Base-by-base conservation (phyloP, 1,140 invertebrate species). In the Lysiphlebus fabarum region DNA sequence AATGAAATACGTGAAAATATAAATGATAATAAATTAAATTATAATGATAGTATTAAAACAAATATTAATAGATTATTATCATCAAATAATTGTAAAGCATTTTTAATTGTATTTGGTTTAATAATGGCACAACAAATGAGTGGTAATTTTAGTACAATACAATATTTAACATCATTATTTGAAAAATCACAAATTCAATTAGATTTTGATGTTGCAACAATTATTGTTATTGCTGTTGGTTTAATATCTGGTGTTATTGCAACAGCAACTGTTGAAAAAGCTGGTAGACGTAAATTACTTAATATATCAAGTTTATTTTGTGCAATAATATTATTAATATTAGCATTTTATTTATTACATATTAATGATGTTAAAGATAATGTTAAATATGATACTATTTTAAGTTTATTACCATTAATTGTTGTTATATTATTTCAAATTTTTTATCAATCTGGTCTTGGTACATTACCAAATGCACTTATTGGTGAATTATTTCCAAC, bases 401-500 rank as follows among this genome's bases (percentile, higher is more conserved):
- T 86, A 2, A 78, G 82, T 61, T 81, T 84, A 74, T 67, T 91
- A 9, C 86, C 89, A 0, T 80, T 91, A 0, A 69, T 82, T 1
- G 83, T 82, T n/a, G 79, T 91, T 2, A 82, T 90, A 1, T 64
- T 84, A 1, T 91, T 88, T 69, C 87, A 90, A 55, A 76, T 89
- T 6, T 82, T 83, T 43, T 92, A 87, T 71, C 85, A 86, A 49
- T 73, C 91, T 34, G 90, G 90, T 2, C 75, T 90, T 61, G 89
- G 89, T 26, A 90, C 88, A 1, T 81, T 92, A 43, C 88, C 90
- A 0, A 86, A 89, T 72, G 82, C 90, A 7, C 80, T 91, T 45
- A 86, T 90, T 55, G 86, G 89, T 5, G 90, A 92, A 77, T 78
- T 91, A 56, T 91, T 92, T 65, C 87, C 90, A 1, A 84, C 85